Percentiles rank a stretch among this genome's conserved stretches.
Conservation (phyloP, 64 coral and sea anemone species). For the Anthopleura sola region DNA sequence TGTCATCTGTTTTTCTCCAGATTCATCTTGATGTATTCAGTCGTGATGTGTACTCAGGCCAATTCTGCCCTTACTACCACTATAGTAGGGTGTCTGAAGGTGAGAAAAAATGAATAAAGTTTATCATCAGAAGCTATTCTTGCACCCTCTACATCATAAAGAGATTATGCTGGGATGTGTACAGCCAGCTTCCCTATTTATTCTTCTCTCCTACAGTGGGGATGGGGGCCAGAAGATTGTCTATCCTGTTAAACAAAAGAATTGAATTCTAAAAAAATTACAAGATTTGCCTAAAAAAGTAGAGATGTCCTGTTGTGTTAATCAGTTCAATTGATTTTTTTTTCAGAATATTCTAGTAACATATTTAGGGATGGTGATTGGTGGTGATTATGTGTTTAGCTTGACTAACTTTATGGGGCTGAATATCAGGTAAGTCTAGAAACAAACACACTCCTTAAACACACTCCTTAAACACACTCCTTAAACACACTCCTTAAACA, state of each 20-base stretch:
- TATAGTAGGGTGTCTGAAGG: constrained; percentile 93
- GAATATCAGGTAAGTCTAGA: constrained; percentile 75
- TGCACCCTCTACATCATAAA: neutral
- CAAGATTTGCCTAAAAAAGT: too few relatives aligned
- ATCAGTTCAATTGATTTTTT: neutral
- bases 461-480: too few relatives aligned
- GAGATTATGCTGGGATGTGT: neutral
- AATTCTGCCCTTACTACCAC: constrained; percentile 91
- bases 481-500: too few relatives aligned
- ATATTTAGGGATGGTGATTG: constrained; percentile 95
- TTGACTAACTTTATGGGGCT: constrained; percentile 79
- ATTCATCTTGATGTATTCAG: constrained; percentile 87
- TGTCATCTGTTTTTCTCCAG: neutral
- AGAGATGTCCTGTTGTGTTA: too few relatives aligned
- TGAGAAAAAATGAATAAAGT: neutral
- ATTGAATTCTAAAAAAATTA: too few relatives aligned
- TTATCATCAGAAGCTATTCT: too few relatives aligned
- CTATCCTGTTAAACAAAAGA: too few relatives aligned
- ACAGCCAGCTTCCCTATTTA: too few relatives aligned
- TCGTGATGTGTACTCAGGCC: constrained; percentile 82
- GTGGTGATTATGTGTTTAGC: constrained; percentile 85
- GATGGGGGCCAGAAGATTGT: too few relatives aligned
- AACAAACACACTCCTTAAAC: neutral
- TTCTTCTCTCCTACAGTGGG: too few relatives aligned
- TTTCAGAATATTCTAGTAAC: constrained; percentile 92